Conservation (phyloP, 2,113 vertebrate species). For the Thryonomys swinderianus region DNA sequence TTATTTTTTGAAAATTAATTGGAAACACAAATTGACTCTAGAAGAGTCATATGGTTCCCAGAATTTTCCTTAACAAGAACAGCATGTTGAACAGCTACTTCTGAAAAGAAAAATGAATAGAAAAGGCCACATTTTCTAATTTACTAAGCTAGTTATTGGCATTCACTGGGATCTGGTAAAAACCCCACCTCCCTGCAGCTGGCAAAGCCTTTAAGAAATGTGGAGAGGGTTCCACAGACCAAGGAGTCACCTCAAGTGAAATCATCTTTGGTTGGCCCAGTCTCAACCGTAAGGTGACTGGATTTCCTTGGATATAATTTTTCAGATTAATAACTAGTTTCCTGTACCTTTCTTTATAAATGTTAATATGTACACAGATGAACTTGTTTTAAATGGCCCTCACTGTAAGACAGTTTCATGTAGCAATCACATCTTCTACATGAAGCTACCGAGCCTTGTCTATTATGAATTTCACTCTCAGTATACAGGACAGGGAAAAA, state of each 20-base stretch:
- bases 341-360: constrained; percentile 49
- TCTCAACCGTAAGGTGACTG: neutral
- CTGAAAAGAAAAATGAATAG: constrained; percentile 63
- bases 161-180: neutral
- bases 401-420: constrained; percentile 41
- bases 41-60: constrained; percentile 50
- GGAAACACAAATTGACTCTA: constrained; percentile 71
- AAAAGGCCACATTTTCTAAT: constrained; percentile 58
- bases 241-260: neutral
- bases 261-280: constrained; percentile 19
- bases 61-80: constrained; percentile 70
- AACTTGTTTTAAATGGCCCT: constrained; percentile 53
- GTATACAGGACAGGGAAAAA: neutral
- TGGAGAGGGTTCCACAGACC: neutral
- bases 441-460: neutral
- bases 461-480: constrained; percentile 12
- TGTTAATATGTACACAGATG: constrained; percentile 33
- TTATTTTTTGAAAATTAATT: constrained; percentile 69
- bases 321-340: constrained; percentile 40
- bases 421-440: neutral
- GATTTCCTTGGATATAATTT: constrained; percentile 26
- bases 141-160: constrained; percentile 47
- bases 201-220: neutral
- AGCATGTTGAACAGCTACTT: constrained; percentile 66
- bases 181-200: neutral